Base-by-base conservation (phyloP, 2,113 vertebrate genomes). In the Carettochelys insculpta region DNA sequence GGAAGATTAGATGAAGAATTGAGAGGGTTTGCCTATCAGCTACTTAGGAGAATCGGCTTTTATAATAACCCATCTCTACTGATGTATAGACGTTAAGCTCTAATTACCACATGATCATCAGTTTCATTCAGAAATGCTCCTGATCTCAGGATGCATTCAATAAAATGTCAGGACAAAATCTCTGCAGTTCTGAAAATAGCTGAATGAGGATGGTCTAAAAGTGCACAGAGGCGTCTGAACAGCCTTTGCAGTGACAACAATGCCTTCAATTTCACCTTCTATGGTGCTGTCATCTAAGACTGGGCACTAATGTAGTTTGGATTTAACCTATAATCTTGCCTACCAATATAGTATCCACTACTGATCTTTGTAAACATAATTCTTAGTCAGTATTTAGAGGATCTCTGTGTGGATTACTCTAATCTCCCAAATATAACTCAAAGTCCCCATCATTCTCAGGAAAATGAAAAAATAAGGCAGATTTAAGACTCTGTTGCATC, bases 401-500 rank as follows among this genome's bases (percentile, higher is more conserved):
- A 90, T 58, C 56, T 76, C 24, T 3, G 24, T 3, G 25, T 12
- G 51, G 82, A 83, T 80, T 86, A 84, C 61, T 58, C 88, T n/a
- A 82, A 45, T 78, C 80, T 85, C 88, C 61, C 77, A 75, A 10
- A 56, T 20, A 90, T 61, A 51, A 0, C 81, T 92, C 53, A 41
- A 73, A 83, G 77, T 54, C 27, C 85, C 87, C 81, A 51, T 31
- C 52, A 76, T 87, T 8, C 76, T 77, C 50, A 31, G 29, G 5
- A 47, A 52, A 68, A 79, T 87, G 78, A 54, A 90, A 56, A 97
- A 93, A 90, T 54, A 93, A 94, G 95, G 48, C 38, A 82, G 58
- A 90, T 85, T 78, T 94, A 83, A 51, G 54, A 90, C 45, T 94
- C 91, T 43, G 88, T 53, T 94, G 88, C 56, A 94, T 92, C 78